Evolutionary conservation across 2,113 vertebrate species (phyloP), one percentile per base, ranked within the genome.

Genomic region (Electrona antarctica): DNA sequence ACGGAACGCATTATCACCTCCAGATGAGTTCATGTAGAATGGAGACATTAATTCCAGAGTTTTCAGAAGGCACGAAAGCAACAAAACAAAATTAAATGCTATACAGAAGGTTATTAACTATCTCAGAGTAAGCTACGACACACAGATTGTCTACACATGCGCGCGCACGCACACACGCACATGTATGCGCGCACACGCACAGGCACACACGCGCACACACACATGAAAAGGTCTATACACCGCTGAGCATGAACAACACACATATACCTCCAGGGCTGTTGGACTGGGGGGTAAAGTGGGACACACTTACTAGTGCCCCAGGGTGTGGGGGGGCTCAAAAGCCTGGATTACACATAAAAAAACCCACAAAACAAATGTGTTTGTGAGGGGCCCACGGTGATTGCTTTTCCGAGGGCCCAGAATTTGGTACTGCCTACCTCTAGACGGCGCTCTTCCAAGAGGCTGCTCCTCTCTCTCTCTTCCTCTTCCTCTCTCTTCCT

Each of bases 371-470:
- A 21, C 21, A 21, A 21, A 21, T 52, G 9, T 52, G 13, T n/a
- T n/a, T n/a, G n/a, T n/a, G n/a, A n/a, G n/a, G n/a, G n/a, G n/a
- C n/a, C n/a, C 10, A 52, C 13, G 6, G 7, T 52, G 9, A 52
- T 21, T 21, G 21, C 21, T 21, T 21, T 21, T 21, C 21, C 21
- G 21, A 21, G 21, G 21, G 21, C 21, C 21, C 21, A 21, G 21
- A 21, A 21, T 21, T 1, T 21, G 21, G 21, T 21, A 2, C 21
- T 21, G 21, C 90, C 78, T 64, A 93, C 93, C 90, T 66, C 92
- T 90, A 33, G 92, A 93, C n/a, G 93, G 92, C 12, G 89, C 60
- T 29, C 55, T 88, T 14, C 90, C 90, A 8, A 93, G 84, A 0
- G 72, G 41, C 74, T 51, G 72, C 62, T 92, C 90, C 7, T 89